Conservation (phyloP, 1,140 invertebrate species). For the Linepithema humile region DNA sequence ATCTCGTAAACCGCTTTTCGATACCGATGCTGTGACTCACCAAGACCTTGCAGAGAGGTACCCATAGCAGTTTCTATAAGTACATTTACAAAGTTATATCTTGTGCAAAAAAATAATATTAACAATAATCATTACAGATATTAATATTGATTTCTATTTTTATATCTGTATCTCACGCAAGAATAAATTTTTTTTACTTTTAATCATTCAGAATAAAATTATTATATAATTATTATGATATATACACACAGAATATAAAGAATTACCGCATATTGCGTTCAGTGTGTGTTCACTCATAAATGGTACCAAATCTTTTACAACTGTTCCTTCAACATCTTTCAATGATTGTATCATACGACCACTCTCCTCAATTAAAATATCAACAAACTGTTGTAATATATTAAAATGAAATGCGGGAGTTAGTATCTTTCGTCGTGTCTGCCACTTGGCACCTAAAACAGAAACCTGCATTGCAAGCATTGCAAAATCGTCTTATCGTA, state of each 20-base stretch:
- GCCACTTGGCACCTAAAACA: conserved; percentile 90
- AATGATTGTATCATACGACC: conserved; percentile 50
- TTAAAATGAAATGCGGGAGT: conserved; percentile 96
- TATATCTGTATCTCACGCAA: neutral
- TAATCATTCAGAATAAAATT: neutral
- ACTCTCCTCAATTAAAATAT: conserved; percentile 72
- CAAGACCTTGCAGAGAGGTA: conserved; percentile 87
- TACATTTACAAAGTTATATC: neutral
- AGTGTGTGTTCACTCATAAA: conserved; percentile 90
- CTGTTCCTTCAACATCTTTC: conserved; percentile 67
- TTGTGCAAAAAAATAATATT: neutral
- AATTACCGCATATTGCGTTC: conserved; percentile 92
- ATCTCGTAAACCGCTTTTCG: conserved; percentile 85
- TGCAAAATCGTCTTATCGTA: no score
- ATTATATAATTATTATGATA: neutral
- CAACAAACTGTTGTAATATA: conserved; percentile 91
- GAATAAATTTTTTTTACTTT: neutral
- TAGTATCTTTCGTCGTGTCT: conserved; percentile 90
- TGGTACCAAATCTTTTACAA: conserved; percentile 86
- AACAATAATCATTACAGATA: neutral
- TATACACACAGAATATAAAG: conserved; percentile 7
- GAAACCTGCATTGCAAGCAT: no score
- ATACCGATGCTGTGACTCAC: conserved; percentile 85
- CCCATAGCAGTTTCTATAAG: conserved; percentile 93
- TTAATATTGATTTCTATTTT: neutral